These are phyloP conservation scores for Anguilla anguilla DNA, from an alignment of 2,797 vertebrate species.

Conservation along the genomic window DNA sequence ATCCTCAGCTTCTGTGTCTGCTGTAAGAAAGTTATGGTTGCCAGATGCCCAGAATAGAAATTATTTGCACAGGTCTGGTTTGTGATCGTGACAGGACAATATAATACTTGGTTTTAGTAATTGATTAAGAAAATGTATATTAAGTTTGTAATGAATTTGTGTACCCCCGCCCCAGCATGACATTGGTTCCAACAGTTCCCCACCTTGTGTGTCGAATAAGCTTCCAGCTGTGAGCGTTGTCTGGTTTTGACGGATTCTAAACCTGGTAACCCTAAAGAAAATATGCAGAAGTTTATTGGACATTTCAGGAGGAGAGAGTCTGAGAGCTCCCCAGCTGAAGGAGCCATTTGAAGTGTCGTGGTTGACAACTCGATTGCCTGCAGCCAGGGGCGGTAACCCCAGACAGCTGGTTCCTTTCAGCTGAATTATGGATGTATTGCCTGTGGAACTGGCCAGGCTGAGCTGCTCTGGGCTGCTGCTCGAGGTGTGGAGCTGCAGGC, in stretches of 20 bases:
- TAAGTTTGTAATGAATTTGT: too few relatives aligned
- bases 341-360: not conserved
- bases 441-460: not conserved
- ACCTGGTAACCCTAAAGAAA: too few relatives aligned
- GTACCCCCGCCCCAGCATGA: too few relatives aligned
- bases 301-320: not conserved
- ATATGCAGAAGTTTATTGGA: not conserved
- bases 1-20: not conserved
- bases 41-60: too few relatives aligned
- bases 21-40: not conserved
- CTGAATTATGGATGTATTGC: not conserved
- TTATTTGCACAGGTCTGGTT: too few relatives aligned
- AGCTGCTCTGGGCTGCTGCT: not conserved
- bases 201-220: too few relatives aligned
- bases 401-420: not conserved
- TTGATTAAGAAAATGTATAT: too few relatives aligned
- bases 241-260: too few relatives aligned
- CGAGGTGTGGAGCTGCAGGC: not conserved
- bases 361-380: not conserved
- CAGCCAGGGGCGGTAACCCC: not conserved
- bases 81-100: too few relatives aligned
- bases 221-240: too few relatives aligned
- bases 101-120: too few relatives aligned
- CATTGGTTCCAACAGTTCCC: too few relatives aligned
- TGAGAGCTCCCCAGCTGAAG: not conserved